Evolutionary conservation across 1,140 invertebrate species (phyloP).

Genomic region (Tenebrio molitor): DNA sequence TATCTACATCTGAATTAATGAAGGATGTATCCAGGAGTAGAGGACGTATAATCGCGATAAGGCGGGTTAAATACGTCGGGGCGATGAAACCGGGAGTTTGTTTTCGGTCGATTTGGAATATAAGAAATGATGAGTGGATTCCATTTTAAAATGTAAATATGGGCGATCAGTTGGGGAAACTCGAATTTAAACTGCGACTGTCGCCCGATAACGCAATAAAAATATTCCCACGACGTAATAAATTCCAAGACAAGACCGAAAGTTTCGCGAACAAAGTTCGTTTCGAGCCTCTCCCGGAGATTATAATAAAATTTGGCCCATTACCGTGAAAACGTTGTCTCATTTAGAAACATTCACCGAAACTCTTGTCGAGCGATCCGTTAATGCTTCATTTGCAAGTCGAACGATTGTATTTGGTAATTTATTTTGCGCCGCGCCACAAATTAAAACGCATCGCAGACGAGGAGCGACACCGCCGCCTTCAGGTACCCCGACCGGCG

Average conservation of each 20-base stretch:
- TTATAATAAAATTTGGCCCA: conserved; percentile 46
- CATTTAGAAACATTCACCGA: conserved; percentile 47
- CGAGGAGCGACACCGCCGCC: neutral
- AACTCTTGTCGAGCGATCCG: conserved; percentile 43
- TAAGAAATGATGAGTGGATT: conserved; percentile 18
- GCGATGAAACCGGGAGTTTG: conserved; percentile 20
- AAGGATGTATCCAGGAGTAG: conserved; percentile 43
- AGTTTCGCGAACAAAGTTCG: conserved; percentile 37
- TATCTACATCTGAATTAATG: conserved; percentile 53
- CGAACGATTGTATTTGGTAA: conserved; percentile 45
- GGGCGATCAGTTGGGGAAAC: conserved; percentile 1
- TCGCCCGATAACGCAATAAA: conserved; percentile 42
- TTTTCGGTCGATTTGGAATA: conserved; percentile 10
- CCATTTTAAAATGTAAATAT: conserved; percentile 12
- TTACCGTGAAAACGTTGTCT: conserved; percentile 46
- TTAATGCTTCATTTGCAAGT: conserved; percentile 47
- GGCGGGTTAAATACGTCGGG: conserved; percentile 10
- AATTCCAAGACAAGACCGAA: conserved; percentile 43
- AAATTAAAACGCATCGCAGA: conserved; percentile 31
- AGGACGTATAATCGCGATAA: conserved; percentile 25
- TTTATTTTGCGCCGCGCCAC: conserved; percentile 38
- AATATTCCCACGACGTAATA: conserved; percentile 46
- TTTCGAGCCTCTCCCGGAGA: conserved; percentile 37
- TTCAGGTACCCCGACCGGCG: too few relatives aligned
- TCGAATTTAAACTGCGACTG: conserved; percentile 41